phyloP scores from a whole-genome alignment of 2,888 invertebrate species.

The Hemithea aestivaria region DNA sequence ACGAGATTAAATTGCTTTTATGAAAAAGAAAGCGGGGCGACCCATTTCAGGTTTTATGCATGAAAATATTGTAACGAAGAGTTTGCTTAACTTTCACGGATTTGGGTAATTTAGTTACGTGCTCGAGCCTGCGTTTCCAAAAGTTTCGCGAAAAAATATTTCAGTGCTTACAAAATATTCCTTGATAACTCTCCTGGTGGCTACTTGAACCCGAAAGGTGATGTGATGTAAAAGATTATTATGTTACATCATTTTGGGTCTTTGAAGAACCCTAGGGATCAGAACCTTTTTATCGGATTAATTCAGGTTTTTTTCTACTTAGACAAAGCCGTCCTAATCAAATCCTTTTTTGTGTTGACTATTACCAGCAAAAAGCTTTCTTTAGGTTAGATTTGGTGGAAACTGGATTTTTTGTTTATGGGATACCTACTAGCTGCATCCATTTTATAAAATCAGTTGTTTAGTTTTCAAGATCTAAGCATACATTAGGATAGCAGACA shows the following conservation, averaged over 20 bases:
- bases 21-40: constrained; percentile 47
- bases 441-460: too few species aligned
- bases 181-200: constrained; percentile 21
- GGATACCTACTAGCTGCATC: too few species aligned
- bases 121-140: constrained; percentile 27
- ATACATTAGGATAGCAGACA: too few species aligned
- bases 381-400: too few species aligned
- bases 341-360: constrained; percentile 55
- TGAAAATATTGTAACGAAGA: constrained; percentile 32
- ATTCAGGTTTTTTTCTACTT: constrained; percentile 41
- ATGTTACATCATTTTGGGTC: constrained; percentile 3
- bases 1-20: constrained; percentile 65
- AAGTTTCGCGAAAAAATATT: constrained; percentile 22
- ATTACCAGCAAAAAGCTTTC: constrained; percentile 53
- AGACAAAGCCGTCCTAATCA: constrained; percentile 57
- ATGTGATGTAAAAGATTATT: constrained; percentile 16
- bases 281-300: constrained; percentile 47
- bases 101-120: constrained; percentile 32
- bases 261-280: constrained; percentile 28
- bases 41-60: constrained; percentile 38
- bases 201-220: constrained; percentile 19
- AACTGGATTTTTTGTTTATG: too few species aligned
- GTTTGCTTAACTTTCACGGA: constrained; percentile 35
- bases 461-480: too few species aligned
- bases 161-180: constrained; percentile 24